These are phyloP conservation scores for Phyto melanocephala DNA, from an alignment of 2,888 invertebrate species.

Conservation along the genomic window DNA sequence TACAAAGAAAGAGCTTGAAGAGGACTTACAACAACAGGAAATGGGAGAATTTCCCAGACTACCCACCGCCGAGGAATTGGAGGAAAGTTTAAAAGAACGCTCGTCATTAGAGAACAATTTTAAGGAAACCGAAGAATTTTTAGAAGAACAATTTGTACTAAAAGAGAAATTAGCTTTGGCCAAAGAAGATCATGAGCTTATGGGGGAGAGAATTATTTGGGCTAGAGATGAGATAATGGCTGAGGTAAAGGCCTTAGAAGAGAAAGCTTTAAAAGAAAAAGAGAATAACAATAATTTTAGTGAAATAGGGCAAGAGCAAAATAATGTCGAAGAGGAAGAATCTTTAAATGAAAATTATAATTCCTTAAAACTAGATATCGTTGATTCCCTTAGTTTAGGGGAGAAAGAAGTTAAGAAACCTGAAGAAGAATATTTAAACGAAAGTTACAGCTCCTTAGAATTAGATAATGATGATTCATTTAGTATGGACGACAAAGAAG, in stretches of 20 bases:
- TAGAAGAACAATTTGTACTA: conserved; percentile 13
- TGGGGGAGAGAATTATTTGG: conserved; percentile 52
- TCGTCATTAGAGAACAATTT: conserved; percentile 25
- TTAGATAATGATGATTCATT: conserved; percentile 26
- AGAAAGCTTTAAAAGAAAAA: conserved; percentile 25
- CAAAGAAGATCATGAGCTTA: conserved; percentile 41
- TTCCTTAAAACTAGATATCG: neutral
- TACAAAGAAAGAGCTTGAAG: neutral
- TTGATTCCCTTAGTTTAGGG: conserved; percentile 39
- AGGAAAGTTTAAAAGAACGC: conserved; percentile 71
- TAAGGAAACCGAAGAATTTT: conserved; percentile 42
- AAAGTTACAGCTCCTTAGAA: neutral
- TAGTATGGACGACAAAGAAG: conserved; percentile 42
- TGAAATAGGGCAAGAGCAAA: neutral
- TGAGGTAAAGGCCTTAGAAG: conserved; percentile 56
- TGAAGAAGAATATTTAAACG: conserved; percentile 15
- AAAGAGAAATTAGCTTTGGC: conserved; percentile 31
- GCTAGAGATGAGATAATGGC: conserved; percentile 60
- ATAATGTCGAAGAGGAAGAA: neutral
- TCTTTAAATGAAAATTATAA: neutral
- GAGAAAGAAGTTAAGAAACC: neutral
- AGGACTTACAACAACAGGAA: no score
- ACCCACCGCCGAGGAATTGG: conserved; percentile 72
- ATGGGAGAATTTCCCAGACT: conserved; percentile 70
- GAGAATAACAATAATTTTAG: neutral